Percentiles rank a stretch among this genome's conserved stretches.
Conservation (phyloP, 2,797 vertebrate species). For the Hyperoplus immaculatus region DNA sequence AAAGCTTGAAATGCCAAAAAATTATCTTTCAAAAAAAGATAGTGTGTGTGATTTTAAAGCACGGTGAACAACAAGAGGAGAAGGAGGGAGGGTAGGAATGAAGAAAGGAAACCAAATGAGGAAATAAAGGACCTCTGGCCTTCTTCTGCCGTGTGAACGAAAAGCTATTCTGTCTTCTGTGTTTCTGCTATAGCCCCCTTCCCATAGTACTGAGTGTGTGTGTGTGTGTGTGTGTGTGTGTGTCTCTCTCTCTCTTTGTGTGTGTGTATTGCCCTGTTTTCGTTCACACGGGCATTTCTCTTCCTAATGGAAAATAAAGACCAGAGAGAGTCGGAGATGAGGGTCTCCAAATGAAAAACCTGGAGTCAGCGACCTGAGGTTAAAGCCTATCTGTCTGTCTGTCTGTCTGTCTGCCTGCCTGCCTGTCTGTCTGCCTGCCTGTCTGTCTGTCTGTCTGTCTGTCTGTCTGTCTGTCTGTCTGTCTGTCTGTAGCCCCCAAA, state of each 20-base stretch:
- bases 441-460: too few species aligned
- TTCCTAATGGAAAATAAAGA: constrained; percentile 78
- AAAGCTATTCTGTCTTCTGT: constrained; percentile 75
- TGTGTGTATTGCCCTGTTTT: constrained; percentile 31
- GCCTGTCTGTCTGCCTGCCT: too few species aligned
- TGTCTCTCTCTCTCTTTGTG: constrained; percentile 1
- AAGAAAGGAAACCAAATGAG: constrained; percentile 9
- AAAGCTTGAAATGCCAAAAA: too few species aligned
- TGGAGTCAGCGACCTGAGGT: constrained; percentile 65
- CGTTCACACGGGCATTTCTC: constrained; percentile 62
- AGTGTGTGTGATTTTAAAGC: constrained; percentile 65
- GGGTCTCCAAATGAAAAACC: constrained; percentile 74
- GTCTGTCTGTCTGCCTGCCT: background rate
- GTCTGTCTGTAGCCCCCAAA: background rate
- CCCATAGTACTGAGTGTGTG: background rate
- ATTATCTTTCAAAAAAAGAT: constrained; percentile 40
- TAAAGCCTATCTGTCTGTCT: constrained; percentile 57
- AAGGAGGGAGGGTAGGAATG: constrained; percentile 64
- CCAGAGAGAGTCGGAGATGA: constrained; percentile 59
- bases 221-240: background rate
- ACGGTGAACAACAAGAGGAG: constrained; percentile 35
- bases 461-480: too few species aligned
- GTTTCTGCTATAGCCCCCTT: constrained; percentile 40
- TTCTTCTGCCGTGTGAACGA: constrained; percentile 50
- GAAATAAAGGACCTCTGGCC: constrained; percentile 75